Evolutionary conservation across 2,888 invertebrate species (phyloP), one percentile per base, ranked within the genome.

Genomic region (Apamea epomidion): DNA sequence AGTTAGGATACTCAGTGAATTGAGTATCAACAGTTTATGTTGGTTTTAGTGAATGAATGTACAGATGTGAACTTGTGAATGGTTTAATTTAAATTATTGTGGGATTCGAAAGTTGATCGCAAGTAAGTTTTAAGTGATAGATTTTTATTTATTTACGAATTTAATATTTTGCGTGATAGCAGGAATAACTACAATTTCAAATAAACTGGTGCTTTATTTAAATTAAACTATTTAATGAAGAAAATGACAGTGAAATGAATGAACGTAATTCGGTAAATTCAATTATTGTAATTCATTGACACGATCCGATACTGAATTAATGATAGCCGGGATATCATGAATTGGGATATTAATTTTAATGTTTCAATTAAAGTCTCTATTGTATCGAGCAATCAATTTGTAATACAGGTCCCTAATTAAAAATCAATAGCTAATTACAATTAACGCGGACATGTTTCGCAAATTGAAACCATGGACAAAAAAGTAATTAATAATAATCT

Each of bases 31-130:
- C 71, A 81, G 82, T 85, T 86, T 16, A n/a, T 70, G 48, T 81
- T 88, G 83, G 75, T 76, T 87, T 83, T 81, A 78, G 91, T 90
- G 90, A 84, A 84, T 90, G 76, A 81, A 87, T 87, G 48, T 74
- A 80, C 84, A 79, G 75, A 78, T 87, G 87, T 86, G 86, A 90
- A 88, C 81, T 86, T 81, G 90, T 90, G 91, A 81, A 86, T 90
- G 73, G 74, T 88, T 37, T 76, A n/a, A 73, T 80, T 80, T 81
- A 71, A 73, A 71, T 69, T 78, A 37, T 75, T 81, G 45, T 84
- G 83, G 86, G 70, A 90, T 89, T 76, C 65, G 42, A 78, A 82
- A 86, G 67, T 80, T 76, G 68, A 77, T 71, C 21, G 0, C 87
- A 87, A 85, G 89, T 89, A 90, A 88, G 89, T 89, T 82, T 62